Conservation (phyloP, 2,888 invertebrate genomes). For the Dynastes maya region DNA sequence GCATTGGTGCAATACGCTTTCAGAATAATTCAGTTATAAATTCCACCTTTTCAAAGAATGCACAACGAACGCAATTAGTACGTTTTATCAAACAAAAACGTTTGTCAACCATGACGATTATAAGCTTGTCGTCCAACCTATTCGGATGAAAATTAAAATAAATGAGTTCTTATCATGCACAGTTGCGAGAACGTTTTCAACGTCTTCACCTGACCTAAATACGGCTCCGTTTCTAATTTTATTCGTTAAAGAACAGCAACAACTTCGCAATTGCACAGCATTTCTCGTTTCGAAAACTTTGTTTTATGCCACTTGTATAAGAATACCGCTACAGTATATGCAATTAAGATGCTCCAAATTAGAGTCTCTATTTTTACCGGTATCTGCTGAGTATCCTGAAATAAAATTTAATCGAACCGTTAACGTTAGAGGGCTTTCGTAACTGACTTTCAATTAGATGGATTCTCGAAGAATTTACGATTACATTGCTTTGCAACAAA, state of each 20-base stretch:
- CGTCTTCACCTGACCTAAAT: conserved; percentile 38
- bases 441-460: too few species aligned
- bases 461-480: too few species aligned
- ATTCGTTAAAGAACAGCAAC: conserved; percentile 24
- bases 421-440: too few species aligned
- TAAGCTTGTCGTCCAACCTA: conserved; percentile 17
- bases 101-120: neutral
- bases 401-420: too few species aligned
- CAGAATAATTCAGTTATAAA: too few species aligned
- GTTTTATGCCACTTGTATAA: conserved; percentile 6
- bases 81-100: conserved; percentile 7
- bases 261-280: conserved; percentile 24
- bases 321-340: neutral
- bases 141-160: conserved; percentile 26
- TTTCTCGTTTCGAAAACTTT: conserved; percentile 33
- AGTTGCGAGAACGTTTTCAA: conserved; percentile 22
- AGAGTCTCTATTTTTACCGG: neutral
- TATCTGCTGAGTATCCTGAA: too few species aligned
- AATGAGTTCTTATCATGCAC: conserved; percentile 36
- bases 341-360: conserved; percentile 1
- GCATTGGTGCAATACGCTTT: too few species aligned
- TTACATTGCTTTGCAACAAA: too few species aligned
- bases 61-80: conserved; percentile 12
- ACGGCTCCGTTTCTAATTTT: conserved; percentile 33
- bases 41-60: neutral